These are phyloP conservation scores for Prionailurus viverrinus DNA, from an alignment of 2,113 vertebrate genomes.

Conservation along the genomic window DNA sequence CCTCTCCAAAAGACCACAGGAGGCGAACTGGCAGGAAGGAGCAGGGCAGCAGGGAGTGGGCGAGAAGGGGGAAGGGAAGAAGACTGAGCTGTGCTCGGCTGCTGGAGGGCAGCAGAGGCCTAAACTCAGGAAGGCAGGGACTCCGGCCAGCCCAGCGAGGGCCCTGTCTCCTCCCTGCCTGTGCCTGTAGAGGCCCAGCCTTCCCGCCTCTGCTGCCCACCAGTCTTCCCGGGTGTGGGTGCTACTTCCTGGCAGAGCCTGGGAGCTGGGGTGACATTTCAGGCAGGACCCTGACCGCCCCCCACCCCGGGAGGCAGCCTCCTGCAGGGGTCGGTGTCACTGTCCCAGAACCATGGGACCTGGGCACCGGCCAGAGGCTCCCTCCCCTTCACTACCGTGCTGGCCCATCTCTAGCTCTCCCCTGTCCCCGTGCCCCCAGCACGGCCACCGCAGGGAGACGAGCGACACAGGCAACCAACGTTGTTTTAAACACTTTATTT, in stretches of 20 bases:
- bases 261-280: neutral
- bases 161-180: neutral
- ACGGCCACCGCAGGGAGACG: neutral
- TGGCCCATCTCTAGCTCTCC: neutral
- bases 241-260: neutral
- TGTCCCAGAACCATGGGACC: neutral
- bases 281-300: neutral
- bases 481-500: constrained; percentile 91
- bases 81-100: neutral
- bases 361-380: neutral
- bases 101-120: neutral
- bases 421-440: fast-evolving
- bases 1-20: constrained; percentile 34
- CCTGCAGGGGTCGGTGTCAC: neutral
- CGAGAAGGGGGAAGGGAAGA: neutral
- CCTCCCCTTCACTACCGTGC: neutral
- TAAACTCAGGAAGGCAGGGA: neutral
- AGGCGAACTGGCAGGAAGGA: constrained; percentile 54
- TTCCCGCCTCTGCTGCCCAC: neutral
- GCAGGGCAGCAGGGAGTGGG: neutral
- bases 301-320: neutral
- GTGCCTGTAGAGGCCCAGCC: neutral
- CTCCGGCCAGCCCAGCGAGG: neutral
- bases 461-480: neutral
- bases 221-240: neutral